Conservation (phyloP, 2,113 vertebrate species). For the Carassius carassius region DNA sequence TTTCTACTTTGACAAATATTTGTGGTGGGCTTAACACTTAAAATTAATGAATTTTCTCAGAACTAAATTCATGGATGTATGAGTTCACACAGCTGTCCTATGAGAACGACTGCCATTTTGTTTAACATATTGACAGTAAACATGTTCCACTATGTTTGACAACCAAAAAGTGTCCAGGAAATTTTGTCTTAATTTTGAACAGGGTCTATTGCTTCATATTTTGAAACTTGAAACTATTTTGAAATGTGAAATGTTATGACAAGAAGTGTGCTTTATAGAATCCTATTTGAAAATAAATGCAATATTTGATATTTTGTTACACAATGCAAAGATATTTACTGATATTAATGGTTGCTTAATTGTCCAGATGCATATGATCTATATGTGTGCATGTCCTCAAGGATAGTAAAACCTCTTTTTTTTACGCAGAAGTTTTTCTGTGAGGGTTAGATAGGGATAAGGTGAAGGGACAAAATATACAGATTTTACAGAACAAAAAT, state of each 20-base stretch:
- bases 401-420: too few species aligned
- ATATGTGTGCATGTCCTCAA: too few species aligned
- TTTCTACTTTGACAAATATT: constrained; percentile 26
- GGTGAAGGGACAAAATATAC: too few species aligned
- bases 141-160: not conserved
- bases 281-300: too few species aligned
- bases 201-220: not conserved
- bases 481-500: too few species aligned
- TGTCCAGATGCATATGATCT: too few species aligned
- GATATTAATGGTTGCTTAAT: too few species aligned
- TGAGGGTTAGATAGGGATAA: too few species aligned
- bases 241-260: not conserved
- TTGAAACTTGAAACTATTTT: not conserved
- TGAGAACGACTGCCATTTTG: not conserved
- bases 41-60: not conserved
- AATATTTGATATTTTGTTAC: too few species aligned
- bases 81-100: not conserved
- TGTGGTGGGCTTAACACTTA: not conserved
- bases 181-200: not conserved
- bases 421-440: too few species aligned
- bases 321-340: too few species aligned
- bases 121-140: not conserved
- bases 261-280: too few species aligned
- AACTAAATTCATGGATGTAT: not conserved
- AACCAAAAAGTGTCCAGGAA: not conserved